phyloP scores from a whole-genome alignment of 2,113 vertebrate species.

The Xiphorhynchus elegans region DNA sequence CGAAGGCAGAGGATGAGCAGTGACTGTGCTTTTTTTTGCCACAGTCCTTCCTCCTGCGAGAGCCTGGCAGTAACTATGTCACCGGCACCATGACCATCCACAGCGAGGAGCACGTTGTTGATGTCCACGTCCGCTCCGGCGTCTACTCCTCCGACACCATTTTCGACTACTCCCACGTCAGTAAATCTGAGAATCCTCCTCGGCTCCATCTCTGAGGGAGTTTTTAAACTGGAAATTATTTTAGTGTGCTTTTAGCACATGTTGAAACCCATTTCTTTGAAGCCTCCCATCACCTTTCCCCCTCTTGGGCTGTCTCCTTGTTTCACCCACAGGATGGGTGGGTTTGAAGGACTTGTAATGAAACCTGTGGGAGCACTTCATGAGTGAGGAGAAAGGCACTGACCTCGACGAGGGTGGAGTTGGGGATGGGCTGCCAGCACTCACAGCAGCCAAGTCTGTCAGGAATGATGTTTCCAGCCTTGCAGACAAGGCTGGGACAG shows the following conservation, averaged over 20 bases:
- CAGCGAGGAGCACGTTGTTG: background rate
- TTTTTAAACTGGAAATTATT: background rate
- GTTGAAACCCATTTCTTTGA: background rate
- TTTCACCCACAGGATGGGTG: accelerated
- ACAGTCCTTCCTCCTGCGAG: constrained; percentile 45
- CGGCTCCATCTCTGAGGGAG: background rate
- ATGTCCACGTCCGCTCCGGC: constrained; percentile 59
- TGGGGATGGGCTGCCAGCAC: background rate
- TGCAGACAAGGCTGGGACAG: background rate
- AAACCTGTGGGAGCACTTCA: background rate
- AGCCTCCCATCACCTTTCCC: background rate
- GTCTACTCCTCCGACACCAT: constrained; percentile 72
- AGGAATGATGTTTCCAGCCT: background rate
- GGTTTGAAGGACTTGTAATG: background rate
- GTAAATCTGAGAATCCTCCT: background rate
- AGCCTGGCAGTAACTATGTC: background rate
- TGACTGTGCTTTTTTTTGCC: background rate
- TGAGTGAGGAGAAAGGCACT: background rate
- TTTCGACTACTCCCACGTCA: constrained; percentile 76
- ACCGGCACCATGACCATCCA: constrained; percentile 72
- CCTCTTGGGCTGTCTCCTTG: background rate
- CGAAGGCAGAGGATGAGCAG: background rate
- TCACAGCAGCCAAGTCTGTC: background rate
- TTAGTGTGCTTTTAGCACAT: background rate
- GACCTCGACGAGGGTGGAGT: background rate